These are phyloP conservation scores for Cephalopterus ornatus DNA, from an alignment of 2,113 vertebrate genomes.

Conservation along the genomic window DNA sequence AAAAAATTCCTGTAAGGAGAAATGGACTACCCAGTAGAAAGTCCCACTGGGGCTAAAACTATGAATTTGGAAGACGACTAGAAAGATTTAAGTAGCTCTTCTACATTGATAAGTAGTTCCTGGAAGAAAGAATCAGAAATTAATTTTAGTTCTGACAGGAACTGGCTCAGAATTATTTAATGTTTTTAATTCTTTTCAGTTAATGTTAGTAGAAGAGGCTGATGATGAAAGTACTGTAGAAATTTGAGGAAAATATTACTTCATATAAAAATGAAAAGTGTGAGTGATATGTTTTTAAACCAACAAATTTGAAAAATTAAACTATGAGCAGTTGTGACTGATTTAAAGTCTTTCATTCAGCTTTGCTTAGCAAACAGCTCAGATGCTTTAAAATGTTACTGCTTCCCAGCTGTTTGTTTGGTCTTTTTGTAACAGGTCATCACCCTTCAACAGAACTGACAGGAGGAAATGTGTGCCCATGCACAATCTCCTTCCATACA, in stretches of 20 bases:
- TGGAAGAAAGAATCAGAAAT: neutral
- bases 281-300: neutral
- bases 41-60: neutral
- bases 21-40: neutral
- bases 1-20: neutral
- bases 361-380: neutral
- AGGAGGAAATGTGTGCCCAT: neutral
- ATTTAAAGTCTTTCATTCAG: neutral
- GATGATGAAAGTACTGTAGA: neutral
- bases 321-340: neutral
- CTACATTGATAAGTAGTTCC: neutral
- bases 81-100: neutral
- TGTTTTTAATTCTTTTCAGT: neutral
- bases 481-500: neutral
- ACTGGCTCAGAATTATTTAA: neutral
- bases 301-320: neutral
- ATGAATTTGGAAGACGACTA: neutral
- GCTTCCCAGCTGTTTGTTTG: neutral
- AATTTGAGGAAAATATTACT: neutral
- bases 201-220: neutral
- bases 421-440: constrained; percentile 2
- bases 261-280: neutral
- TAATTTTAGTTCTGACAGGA: neutral
- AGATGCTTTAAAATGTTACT: neutral
- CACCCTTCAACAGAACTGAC: neutral